Percentiles rank a stretch among this genome's conserved stretches.
Conservation (phyloP, 2,113 vertebrate genomes). For the Hassar affinis region DNA sequence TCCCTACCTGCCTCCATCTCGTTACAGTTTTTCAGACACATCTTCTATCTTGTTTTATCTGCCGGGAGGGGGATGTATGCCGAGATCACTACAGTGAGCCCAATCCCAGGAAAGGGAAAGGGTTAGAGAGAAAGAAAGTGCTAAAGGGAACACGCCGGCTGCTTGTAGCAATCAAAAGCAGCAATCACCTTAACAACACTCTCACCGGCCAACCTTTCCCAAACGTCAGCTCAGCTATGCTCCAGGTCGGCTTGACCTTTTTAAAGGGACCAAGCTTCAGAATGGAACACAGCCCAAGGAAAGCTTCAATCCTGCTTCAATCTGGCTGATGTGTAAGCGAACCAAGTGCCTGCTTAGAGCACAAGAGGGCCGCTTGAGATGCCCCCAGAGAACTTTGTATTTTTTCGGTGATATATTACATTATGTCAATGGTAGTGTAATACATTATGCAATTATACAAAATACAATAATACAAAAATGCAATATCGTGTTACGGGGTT, state of each 20-base stretch:
- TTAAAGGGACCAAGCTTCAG: conserved; percentile 41
- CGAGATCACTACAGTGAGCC: conserved; percentile 14
- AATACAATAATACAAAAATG: no score
- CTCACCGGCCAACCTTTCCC: conserved; percentile 1
- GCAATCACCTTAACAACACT: conserved; percentile 48
- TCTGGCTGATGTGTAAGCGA: no score
- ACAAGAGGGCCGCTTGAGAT: no score
- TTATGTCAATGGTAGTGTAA: no score
- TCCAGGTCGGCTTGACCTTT: conserved; percentile 49
- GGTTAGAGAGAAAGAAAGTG: not conserved
- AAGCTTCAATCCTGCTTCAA: conserved; percentile 37
- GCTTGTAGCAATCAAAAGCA: conserved; percentile 53
- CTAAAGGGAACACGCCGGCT: conserved; percentile 45
- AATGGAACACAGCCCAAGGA: conserved; percentile 45
- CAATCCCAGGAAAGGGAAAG: conserved; percentile 12
- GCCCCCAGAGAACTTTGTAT: no score
- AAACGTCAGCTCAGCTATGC: conserved; percentile 42
- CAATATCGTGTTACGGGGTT: no score
- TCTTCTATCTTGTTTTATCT: conserved; percentile 31
- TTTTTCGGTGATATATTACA: no score
- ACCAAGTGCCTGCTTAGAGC: no score
- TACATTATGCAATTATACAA: no score
- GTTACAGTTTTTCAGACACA: conserved; percentile 36
- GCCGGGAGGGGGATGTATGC: conserved; percentile 11
- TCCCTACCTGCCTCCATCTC: not conserved